Conservation (phyloP, 2,797 vertebrate genomes). For the Syndactyla subalaris region DNA sequence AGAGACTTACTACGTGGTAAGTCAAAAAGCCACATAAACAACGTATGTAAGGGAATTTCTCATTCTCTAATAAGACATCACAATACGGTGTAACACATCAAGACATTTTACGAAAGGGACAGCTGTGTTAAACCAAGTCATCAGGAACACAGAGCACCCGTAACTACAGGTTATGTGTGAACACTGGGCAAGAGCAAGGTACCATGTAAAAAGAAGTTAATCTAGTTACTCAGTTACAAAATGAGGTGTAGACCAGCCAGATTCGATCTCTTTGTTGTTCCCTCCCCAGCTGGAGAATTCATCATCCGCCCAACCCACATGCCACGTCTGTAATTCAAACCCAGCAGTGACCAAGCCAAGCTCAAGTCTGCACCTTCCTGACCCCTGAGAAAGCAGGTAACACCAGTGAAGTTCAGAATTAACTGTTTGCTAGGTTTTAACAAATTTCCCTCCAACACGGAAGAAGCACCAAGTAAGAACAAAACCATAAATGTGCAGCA, state of each 20-base stretch:
- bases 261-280: not conserved
- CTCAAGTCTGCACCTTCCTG: not conserved
- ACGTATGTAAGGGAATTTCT: not conserved
- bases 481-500: not conserved
- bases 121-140: not conserved
- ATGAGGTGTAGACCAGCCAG: not conserved
- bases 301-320: not conserved
- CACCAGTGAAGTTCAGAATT: slow-evolving; percentile 1
- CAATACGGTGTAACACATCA: not conserved
- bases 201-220: not conserved
- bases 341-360: not conserved
- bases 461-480: not conserved
- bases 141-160: not conserved
- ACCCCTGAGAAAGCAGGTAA: not conserved
- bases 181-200: not conserved
- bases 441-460: not conserved
- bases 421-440: not conserved
- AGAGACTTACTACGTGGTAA: not conserved
- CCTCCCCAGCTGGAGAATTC: not conserved
- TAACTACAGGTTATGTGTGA: not conserved
- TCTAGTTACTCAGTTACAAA: not conserved
- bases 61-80: not conserved
- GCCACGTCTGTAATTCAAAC: not conserved
- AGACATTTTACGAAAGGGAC: not conserved
- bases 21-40: not conserved